Percentiles rank a stretch among this genome's conserved stretches.
These are phyloP conservation scores for Oreochromis mossambicus DNA, from an alignment of 2,797 vertebrate species.

Conservation along the genomic window DNA sequence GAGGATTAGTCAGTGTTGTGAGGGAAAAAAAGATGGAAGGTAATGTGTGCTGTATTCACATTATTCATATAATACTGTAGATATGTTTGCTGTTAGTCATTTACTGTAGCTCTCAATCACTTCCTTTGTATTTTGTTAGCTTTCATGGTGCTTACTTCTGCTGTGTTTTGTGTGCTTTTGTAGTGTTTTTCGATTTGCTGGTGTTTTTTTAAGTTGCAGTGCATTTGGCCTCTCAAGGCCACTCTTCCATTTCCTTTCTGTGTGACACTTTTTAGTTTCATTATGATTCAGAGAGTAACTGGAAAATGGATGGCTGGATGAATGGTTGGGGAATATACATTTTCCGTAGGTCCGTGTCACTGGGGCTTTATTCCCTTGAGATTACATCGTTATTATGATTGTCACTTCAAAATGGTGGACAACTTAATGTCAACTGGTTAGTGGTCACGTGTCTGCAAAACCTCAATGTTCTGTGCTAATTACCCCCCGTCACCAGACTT, in stretches of 20 bases:
- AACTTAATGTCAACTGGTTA: neutral
- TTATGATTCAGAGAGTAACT: neutral
- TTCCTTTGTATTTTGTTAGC: neutral
- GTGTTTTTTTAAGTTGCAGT: neutral
- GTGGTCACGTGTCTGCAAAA: neutral
- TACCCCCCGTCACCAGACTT: neutral
- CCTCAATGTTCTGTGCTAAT: neutral
- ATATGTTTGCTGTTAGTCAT: rapidly evolving
- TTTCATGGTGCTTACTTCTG: neutral
- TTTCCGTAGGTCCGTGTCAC: neutral
- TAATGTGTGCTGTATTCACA: neutral
- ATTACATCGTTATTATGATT: neutral
- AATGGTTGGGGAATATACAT: no score
- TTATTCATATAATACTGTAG: neutral
- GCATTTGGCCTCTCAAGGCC: neutral
- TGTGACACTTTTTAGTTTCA: neutral
- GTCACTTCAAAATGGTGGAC: neutral
- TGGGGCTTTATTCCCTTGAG: neutral
- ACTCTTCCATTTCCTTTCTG: neutral
- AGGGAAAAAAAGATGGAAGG: rapidly evolving
- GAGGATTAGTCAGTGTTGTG: neutral
- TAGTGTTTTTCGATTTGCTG: neutral
- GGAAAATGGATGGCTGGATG: no score
- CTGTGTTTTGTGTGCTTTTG: neutral
- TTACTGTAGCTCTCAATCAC: neutral